Conservation (phyloP, 1,140 invertebrate genomes). For the Leptopilina clavipes region DNA sequence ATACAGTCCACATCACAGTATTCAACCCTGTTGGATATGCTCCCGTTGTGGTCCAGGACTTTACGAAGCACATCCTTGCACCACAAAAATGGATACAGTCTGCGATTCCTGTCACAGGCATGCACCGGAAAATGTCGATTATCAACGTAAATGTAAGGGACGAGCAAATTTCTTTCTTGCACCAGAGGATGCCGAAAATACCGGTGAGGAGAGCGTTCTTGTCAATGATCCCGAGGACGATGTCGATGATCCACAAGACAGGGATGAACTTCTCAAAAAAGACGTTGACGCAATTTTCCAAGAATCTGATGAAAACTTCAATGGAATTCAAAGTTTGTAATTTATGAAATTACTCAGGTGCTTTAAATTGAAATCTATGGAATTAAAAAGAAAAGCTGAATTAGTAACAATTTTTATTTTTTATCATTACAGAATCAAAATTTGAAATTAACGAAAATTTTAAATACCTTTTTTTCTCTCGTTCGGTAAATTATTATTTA, state of each 20-base stretch:
- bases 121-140: slow-evolving; percentile 65
- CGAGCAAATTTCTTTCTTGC: slow-evolving; percentile 66
- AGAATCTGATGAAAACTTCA: slow-evolving; percentile 29
- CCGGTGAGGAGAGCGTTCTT: slow-evolving; percentile 68
- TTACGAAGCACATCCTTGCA: slow-evolving; percentile 74
- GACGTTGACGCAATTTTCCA: slow-evolving; percentile 60
- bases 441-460: too few species aligned
- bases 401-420: background rate
- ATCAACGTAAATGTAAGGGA: slow-evolving; percentile 64
- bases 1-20: slow-evolving; percentile 73
- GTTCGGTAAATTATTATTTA: background rate
- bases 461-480: background rate
- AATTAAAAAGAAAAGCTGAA: slow-evolving; percentile 36
- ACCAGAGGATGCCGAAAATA: slow-evolving; percentile 68
- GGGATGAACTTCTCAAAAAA: slow-evolving; percentile 60
- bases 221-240: slow-evolving; percentile 64
- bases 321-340: slow-evolving; percentile 43
- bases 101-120: slow-evolving; percentile 74
- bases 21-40: slow-evolving; percentile 73
- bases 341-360: too few species aligned
- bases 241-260: slow-evolving; percentile 50
- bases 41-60: slow-evolving; percentile 74
- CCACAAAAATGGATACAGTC: slow-evolving; percentile 69
- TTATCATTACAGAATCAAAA: too few species aligned
- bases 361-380: background rate